These are phyloP conservation scores for Cotesia vestalis DNA, from an alignment of 1,140 invertebrate species.

Conservation along the genomic window DNA sequence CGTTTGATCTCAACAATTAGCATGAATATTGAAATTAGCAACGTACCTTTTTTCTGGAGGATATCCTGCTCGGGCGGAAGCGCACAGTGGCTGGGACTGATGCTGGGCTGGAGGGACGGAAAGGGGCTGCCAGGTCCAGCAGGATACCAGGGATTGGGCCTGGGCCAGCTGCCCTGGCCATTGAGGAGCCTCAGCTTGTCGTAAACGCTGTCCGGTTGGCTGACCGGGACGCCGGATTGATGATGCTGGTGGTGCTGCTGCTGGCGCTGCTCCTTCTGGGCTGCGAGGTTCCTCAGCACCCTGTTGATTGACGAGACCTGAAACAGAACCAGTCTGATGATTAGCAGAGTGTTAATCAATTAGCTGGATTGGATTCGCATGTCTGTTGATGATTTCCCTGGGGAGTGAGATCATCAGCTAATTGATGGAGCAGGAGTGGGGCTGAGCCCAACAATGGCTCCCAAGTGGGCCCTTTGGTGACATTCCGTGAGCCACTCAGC, in stretches of 20 bases:
- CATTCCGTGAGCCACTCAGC: too few species aligned
- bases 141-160: constrained; percentile 69
- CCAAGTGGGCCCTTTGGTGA: too few species aligned
- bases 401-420: too few species aligned
- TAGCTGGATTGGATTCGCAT: too few species aligned
- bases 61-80: constrained; percentile 62
- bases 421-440: too few species aligned
- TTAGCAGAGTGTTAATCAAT: not conserved
- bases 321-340: constrained; percentile 5
- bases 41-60: constrained; percentile 65
- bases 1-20: too few species aligned
- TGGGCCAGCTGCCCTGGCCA: constrained; percentile 75
- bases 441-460: too few species aligned
- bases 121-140: constrained; percentile 65
- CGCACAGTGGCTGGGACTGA: constrained; percentile 65
- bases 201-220: constrained; percentile 74
- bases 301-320: constrained; percentile 99
- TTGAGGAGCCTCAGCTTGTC: constrained; percentile 87
- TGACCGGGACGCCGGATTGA: constrained; percentile 60
- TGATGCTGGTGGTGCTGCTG: constrained; percentile 59
- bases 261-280: constrained; percentile 83
- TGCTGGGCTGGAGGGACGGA: constrained; percentile 63
- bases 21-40: not conserved
- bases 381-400: too few species aligned
- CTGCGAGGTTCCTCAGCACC: constrained; percentile 92